Evolutionary conservation across 2,797 vertebrate genomes (phyloP).

Genomic region (Chloroceryle inda): DNA sequence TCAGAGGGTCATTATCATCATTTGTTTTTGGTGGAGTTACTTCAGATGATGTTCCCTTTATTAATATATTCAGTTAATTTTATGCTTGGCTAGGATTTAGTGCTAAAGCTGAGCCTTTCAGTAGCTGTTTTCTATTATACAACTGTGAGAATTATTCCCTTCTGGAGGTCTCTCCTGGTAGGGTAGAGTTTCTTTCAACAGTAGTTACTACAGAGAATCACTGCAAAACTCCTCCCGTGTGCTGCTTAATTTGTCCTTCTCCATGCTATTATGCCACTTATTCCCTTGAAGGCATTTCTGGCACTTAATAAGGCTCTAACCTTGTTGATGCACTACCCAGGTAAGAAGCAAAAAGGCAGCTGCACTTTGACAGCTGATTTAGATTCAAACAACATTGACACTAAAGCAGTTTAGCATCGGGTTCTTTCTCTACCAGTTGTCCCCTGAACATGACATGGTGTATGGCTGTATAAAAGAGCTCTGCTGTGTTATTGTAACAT

Average conservation of each 20-base stretch:
- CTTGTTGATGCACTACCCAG: not conserved
- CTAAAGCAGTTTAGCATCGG: not conserved
- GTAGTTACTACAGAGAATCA: no score
- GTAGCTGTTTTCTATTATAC: not conserved
- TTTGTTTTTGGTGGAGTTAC: not conserved
- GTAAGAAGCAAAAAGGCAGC: not conserved
- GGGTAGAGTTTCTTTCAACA: no score
- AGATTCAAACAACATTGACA: not conserved
- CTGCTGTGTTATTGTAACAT: not conserved
- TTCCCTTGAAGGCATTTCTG: not conserved
- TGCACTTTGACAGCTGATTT: not conserved
- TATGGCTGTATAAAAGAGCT: not conserved
- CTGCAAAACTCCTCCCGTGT: no score
- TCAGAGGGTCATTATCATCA: not conserved
- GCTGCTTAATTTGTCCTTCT: not conserved
- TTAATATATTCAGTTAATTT: not conserved
- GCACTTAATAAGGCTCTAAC: not conserved
- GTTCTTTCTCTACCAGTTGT: not conserved
- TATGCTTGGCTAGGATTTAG: not conserved
- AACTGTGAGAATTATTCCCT: accelerated
- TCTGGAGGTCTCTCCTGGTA: not conserved
- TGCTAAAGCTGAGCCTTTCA: not conserved
- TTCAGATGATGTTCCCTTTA: not conserved
- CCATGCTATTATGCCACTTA: not conserved
- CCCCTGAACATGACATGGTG: not conserved